These are phyloP conservation scores for Eristalinus aeneus DNA, from an alignment of 2,888 invertebrate genomes.

Conservation along the genomic window DNA sequence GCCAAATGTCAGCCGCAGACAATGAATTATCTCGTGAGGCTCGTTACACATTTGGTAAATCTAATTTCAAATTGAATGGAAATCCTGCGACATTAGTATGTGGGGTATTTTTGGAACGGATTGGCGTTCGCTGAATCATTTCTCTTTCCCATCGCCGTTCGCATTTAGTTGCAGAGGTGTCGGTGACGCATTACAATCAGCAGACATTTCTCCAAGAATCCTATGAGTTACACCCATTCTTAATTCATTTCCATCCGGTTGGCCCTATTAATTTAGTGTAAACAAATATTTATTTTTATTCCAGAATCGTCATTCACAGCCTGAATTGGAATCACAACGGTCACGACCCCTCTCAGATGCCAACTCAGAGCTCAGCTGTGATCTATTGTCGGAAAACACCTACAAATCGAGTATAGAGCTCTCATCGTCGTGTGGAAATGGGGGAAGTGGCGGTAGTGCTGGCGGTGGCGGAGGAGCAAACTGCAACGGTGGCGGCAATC, in stretches of 20 bases:
- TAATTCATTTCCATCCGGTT: constrained; percentile 9
- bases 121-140: constrained; percentile 46
- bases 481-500: constrained; percentile 51
- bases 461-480: constrained; percentile 59
- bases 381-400: constrained; percentile 73
- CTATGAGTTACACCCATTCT: constrained; percentile 12
- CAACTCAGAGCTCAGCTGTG: constrained; percentile 78
- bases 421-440: constrained; percentile 72
- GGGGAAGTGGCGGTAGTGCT: constrained; percentile 70
- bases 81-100: constrained; percentile 48
- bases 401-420: constrained; percentile 74
- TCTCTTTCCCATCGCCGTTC: constrained; percentile 1
- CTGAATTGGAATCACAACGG: constrained; percentile 81
- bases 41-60: constrained; percentile 46
- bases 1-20: constrained; percentile 53
- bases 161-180: constrained; percentile 29
- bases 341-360: constrained; percentile 79
- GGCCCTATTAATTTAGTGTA: constrained; percentile 27
- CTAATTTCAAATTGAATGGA: constrained; percentile 44
- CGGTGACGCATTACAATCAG: constrained; percentile 39
- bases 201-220: not conserved
- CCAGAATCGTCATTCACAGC: constrained; percentile 84
- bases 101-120: constrained; percentile 48
- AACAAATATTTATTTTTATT: constrained; percentile 72
- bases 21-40: constrained; percentile 62